Percentiles rank a stretch among this genome's conserved stretches.
These are phyloP conservation scores for Cercopithecus mitis DNA, from an alignment of 2,797 vertebrate species.

Conservation along the genomic window DNA sequence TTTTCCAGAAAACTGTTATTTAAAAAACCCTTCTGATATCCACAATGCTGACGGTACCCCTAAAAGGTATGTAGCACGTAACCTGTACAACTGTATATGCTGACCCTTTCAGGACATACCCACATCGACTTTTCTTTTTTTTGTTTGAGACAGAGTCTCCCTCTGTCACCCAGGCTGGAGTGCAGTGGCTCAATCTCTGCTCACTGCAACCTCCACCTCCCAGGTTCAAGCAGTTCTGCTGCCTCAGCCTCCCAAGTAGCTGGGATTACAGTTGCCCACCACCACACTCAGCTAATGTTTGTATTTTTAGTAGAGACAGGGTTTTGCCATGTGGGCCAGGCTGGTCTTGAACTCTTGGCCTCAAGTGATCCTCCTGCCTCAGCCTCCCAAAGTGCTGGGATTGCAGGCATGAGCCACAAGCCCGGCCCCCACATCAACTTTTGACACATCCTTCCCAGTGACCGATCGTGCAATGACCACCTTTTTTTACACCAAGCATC, in stretches of 20 bases:
- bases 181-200: not conserved
- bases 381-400: not conserved
- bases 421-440: rapidly evolving
- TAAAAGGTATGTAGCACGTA: not conserved
- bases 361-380: not conserved
- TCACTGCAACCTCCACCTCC: not conserved
- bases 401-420: not conserved
- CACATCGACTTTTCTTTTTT: not conserved
- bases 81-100: not conserved
- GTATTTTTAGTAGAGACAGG: not conserved
- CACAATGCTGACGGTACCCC: too few species aligned
- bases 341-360: not conserved
- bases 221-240: not conserved
- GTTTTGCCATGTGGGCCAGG: not conserved
- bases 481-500: not conserved
- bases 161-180: too few species aligned
- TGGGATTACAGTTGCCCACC: not conserved
- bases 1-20: not conserved
- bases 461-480: not conserved
- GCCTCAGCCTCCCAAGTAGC: not conserved
- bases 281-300: not conserved
- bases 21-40: not conserved
- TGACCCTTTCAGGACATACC: not conserved
- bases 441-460: not conserved
- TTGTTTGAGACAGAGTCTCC: not conserved